phyloP scores from a whole-genome alignment of 1,140 invertebrate genomes.

The Hycleus phaleratus region DNA sequence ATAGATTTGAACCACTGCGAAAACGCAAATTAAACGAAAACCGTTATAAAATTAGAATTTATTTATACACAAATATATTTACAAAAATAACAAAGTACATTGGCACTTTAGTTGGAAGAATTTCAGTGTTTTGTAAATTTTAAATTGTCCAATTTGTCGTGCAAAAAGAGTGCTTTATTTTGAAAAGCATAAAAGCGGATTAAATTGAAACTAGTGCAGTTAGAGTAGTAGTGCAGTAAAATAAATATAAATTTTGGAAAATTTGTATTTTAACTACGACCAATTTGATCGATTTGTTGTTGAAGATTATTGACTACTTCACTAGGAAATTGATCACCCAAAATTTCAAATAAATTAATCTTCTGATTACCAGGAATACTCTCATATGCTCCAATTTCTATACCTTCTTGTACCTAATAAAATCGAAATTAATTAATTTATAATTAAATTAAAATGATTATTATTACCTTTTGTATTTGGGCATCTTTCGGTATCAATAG shows the following conservation, averaged over 20 bases:
- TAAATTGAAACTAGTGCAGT: neutral
- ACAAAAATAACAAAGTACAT: conserved; percentile 5
- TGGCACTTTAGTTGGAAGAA: conserved; percentile 33
- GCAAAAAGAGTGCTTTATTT: neutral
- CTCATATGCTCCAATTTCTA: conserved; percentile 73
- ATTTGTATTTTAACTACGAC: conserved; percentile 47
- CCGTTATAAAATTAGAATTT: neutral
- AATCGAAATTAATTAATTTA: neutral
- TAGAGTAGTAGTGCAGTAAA: conserved; percentile 1
- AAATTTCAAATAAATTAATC: conserved; percentile 71
- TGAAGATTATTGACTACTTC: conserved; percentile 83
- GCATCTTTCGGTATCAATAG: conserved; percentile 75
- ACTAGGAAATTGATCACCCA: conserved; percentile 71
- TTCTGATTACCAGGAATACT: conserved; percentile 73
- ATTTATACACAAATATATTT: neutral
- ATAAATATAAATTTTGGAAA: conserved; percentile 2
- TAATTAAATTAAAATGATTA: neutral
- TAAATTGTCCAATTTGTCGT: neutral
- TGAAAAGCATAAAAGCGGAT: neutral
- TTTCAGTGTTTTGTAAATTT: conserved; percentile 14
- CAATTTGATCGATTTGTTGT: conserved; percentile 70
- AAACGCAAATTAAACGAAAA: neutral
- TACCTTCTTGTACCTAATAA: conserved; percentile 67
- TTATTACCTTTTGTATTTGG: conserved; percentile 63
- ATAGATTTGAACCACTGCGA: neutral